These are phyloP conservation scores for Labia minor DNA, from an alignment of 2,888 invertebrate genomes.

Conservation along the genomic window DNA sequence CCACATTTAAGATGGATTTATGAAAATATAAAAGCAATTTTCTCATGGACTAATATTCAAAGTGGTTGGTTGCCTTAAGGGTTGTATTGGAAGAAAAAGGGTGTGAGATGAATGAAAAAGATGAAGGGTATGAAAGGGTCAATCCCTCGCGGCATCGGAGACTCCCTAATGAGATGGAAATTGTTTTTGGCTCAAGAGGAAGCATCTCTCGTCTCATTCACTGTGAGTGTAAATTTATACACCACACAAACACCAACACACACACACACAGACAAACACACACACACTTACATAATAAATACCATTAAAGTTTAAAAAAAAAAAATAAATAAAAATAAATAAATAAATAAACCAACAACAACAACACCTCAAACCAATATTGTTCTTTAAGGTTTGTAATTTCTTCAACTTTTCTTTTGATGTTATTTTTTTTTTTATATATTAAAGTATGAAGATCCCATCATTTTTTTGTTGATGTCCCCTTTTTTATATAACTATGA, in stretches of 20 bases:
- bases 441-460: too few relatives aligned
- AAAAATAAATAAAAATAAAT: too few relatives aligned
- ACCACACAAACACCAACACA: background rate
- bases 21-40: background rate
- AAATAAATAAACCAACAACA: background rate
- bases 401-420: background rate
- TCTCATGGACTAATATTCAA: background rate
- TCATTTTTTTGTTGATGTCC: too few relatives aligned
- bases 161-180: conserved; percentile 1
- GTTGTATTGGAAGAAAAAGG: too few relatives aligned
- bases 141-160: background rate
- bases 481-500: too few relatives aligned
- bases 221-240: background rate
- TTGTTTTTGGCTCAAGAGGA: conserved; percentile 13
- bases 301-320: too few relatives aligned
- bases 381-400: background rate
- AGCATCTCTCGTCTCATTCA: background rate
- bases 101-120: too few relatives aligned
- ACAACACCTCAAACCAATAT: background rate
- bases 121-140: background rate
- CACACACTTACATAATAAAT: too few relatives aligned
- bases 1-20: conserved; percentile 13
- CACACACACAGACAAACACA: background rate
- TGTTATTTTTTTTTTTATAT: background rate
- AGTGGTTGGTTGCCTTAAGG: background rate